Evolutionary conservation across 2,888 invertebrate species (phyloP).

Genomic region (Onthophagus sagittarius): DNA sequence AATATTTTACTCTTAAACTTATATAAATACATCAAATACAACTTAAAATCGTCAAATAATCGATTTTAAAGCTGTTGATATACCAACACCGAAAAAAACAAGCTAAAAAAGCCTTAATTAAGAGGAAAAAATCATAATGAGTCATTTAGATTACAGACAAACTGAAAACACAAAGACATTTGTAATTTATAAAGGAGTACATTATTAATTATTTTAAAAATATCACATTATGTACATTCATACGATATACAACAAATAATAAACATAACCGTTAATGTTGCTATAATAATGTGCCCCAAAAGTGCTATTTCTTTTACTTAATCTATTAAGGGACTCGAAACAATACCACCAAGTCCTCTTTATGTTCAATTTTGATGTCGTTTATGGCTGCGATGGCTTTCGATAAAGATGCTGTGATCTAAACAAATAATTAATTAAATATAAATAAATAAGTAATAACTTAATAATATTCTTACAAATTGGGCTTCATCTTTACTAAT

Average conservation of each 20-base stretch:
- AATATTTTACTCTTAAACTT: not conserved
- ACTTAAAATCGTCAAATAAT: not conserved
- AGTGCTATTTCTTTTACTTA: not conserved
- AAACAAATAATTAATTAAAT: slow-evolving; percentile 33
- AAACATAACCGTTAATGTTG: no score
- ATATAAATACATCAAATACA: not conserved
- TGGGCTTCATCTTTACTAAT: slow-evolving; percentile 61
- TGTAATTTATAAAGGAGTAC: not conserved
- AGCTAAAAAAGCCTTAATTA: not conserved
- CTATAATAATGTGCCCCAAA: not conserved
- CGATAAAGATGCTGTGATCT: slow-evolving; percentile 69
- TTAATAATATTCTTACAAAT: slow-evolving; percentile 56
- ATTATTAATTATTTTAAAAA: slow-evolving; percentile 6
- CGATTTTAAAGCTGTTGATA: not conserved
- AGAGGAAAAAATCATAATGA: not conserved
- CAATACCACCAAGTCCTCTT: slow-evolving; percentile 85
- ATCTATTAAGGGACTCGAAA: slow-evolving; percentile 54
- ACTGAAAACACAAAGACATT: not conserved
- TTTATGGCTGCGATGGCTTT: slow-evolving; percentile 69
- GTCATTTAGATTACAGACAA: not conserved
- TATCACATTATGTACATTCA: slow-evolving; percentile 10
- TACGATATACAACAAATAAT: not conserved
- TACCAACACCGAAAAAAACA: not conserved
- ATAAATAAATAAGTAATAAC: not conserved
- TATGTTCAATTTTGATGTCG: slow-evolving; percentile 81